phyloP scores from a whole-genome alignment of 64 coral and sea anemone species.

The Astreopora myriophthalma region DNA sequence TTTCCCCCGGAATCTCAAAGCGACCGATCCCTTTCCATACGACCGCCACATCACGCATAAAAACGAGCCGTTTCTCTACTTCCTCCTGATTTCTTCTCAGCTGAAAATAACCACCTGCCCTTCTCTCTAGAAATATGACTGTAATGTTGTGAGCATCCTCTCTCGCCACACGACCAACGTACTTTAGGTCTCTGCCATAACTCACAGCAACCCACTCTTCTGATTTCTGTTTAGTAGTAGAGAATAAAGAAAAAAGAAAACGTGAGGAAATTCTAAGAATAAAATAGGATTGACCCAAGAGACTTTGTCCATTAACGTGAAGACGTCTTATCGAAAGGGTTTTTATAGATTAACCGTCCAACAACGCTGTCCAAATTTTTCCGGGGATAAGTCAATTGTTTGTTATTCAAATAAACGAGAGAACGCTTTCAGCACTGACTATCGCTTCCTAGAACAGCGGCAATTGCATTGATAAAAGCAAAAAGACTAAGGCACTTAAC shows the following conservation, averaged over 20 bases:
- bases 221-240: neutral
- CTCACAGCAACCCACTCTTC: neutral
- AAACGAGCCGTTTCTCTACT: neutral
- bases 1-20: neutral
- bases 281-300: too few species aligned
- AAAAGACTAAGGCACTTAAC: too few species aligned
- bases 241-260: neutral
- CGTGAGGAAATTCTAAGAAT: neutral
- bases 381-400: too few species aligned
- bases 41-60: neutral
- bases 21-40: neutral
- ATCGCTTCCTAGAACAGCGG: too few species aligned
- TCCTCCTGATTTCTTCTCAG: neutral
- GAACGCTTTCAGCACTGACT: too few species aligned
- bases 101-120: neutral
- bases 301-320: too few species aligned
- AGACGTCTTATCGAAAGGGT: too few species aligned
- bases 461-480: too few species aligned
- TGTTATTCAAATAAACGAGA: too few species aligned
- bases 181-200: neutral
- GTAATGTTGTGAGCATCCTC: neutral
- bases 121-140: neutral
- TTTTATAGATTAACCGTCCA: too few species aligned
- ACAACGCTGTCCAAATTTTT: too few species aligned
- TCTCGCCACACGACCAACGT: neutral